Conservation (phyloP, 1,140 invertebrate genomes). For the Rhagoletis pomonella region DNA sequence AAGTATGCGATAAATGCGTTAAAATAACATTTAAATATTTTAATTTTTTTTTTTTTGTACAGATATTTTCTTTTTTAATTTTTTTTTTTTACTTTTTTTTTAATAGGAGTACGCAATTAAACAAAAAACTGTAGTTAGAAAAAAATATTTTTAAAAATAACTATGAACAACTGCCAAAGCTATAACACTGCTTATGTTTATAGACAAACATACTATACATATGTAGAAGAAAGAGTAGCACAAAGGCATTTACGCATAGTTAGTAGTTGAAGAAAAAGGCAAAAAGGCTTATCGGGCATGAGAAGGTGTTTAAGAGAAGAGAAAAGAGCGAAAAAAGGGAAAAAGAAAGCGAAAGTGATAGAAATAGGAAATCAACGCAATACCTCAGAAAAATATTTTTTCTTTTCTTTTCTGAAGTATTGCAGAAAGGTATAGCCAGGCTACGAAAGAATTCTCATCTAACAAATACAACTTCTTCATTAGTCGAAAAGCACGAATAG, state of each 20-base stretch:
- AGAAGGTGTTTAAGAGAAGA: background rate
- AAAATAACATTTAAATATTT: constrained; percentile 56
- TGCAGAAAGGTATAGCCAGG: background rate
- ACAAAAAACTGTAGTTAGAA: constrained; percentile 33
- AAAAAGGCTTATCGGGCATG: background rate
- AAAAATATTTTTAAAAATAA: constrained; percentile 38
- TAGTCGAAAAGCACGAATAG: constrained; percentile 65
- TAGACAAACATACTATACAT: constrained; percentile 40
- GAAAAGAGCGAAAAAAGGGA: background rate
- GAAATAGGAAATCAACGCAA: no score
- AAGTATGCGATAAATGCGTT: constrained; percentile 53
- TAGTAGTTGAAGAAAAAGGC: background rate
- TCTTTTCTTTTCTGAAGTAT: background rate
- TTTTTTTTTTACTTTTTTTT: background rate
- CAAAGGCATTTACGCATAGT: constrained; percentile 13
- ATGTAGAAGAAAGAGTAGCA: background rate
- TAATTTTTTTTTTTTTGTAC: constrained; percentile 12
- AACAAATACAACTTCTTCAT: constrained; percentile 74
- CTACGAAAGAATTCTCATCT: constrained; percentile 66
- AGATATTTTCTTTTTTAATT: constrained; percentile 11
- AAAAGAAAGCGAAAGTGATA: background rate
- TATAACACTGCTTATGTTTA: constrained; percentile 58
- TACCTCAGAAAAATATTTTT: no score
- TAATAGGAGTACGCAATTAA: background rate
- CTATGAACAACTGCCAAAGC: constrained; percentile 58